phyloP scores from a whole-genome alignment of 2,113 vertebrate species.

The Mus musculus region DNA sequence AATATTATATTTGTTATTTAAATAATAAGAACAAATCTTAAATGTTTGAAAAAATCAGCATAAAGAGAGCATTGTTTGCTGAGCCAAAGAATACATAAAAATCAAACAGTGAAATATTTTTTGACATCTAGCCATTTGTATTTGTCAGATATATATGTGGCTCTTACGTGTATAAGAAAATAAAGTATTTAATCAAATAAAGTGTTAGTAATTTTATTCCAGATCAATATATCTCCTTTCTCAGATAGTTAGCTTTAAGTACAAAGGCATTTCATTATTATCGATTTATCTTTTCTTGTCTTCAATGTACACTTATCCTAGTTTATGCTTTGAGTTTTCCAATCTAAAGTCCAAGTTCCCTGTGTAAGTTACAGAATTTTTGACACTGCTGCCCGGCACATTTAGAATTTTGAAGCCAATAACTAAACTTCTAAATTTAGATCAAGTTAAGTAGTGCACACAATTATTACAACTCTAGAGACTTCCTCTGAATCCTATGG shows the following conservation, averaged over 20 bases:
- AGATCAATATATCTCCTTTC: constrained; percentile 10
- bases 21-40: constrained; percentile 61
- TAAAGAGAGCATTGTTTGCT: constrained; percentile 3
- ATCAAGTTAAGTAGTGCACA: background rate
- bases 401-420: constrained; percentile 42
- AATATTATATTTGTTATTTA: constrained; percentile 59
- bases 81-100: constrained; percentile 62
- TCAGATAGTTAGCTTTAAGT: constrained; percentile 42
- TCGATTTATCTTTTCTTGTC: constrained; percentile 42
- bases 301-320: background rate
- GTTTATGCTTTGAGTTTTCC: constrained; percentile 3
- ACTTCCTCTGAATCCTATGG: constrained; percentile 9
- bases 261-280: constrained; percentile 14
- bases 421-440: constrained; percentile 51
- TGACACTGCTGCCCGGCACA: background rate
- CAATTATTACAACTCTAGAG: background rate
- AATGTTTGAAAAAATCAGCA: constrained; percentile 35
- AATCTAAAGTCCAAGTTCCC: background rate
- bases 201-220: constrained; percentile 46
- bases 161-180: constrained; percentile 29
- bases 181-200: constrained; percentile 50
- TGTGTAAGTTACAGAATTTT: background rate
- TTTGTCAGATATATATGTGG: constrained; percentile 39
- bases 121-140: constrained; percentile 37
- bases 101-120: constrained; percentile 43